These are phyloP conservation scores for Cepaea nemoralis DNA, from an alignment of 1,140 invertebrate species.

Conservation along the genomic window DNA sequence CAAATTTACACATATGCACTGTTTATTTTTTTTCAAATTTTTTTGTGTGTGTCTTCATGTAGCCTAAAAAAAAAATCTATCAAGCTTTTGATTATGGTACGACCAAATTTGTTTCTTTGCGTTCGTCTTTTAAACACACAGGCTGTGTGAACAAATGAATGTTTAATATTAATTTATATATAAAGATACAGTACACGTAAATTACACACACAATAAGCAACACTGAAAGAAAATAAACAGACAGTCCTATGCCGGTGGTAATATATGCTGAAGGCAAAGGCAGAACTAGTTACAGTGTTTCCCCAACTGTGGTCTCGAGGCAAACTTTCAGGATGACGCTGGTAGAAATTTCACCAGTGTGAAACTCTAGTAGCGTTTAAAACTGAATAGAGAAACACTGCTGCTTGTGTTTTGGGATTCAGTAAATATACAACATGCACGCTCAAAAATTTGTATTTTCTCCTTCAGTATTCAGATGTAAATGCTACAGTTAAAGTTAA, in stretches of 20 bases:
- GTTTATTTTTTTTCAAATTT: slow-evolving; percentile 30
- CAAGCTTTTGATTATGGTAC: slow-evolving; percentile 3
- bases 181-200: slow-evolving; percentile 29
- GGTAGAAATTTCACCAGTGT: not conserved
- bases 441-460: too few species aligned
- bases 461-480: too few species aligned
- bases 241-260: not conserved
- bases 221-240: slow-evolving; percentile 26
- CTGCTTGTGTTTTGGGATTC: too few species aligned
- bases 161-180: slow-evolving; percentile 26
- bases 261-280: not conserved
- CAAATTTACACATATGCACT: slow-evolving; percentile 38
- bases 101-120: not conserved
- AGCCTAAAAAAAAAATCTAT: slow-evolving; percentile 33
- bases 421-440: too few species aligned
- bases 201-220: slow-evolving; percentile 34
- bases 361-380: not conserved
- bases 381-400: too few species aligned
- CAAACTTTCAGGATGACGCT: not conserved
- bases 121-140: not conserved
- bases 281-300: too few species aligned
- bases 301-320: too few species aligned
- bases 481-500: too few species aligned
- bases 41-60: not conserved
- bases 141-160: slow-evolving; percentile 1